Evolutionary conservation across 2,888 invertebrate species (phyloP), one percentile per base, ranked within the genome.

Genomic region (Acleris cristana): DNA sequence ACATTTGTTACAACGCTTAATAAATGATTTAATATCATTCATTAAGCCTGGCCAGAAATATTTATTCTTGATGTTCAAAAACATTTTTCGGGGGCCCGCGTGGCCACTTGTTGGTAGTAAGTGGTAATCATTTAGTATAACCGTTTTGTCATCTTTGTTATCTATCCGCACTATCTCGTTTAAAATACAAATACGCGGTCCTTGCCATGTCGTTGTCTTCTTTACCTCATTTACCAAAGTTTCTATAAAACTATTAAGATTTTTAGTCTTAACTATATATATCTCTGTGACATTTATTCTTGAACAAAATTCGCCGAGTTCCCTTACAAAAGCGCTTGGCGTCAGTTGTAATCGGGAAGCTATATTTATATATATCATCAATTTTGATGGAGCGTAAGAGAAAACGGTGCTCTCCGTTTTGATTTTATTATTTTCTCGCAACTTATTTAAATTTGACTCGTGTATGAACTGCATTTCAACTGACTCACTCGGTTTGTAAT

Each of bases 1-100:
- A 57, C 64, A 55, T 44, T 63, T 63, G 10, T 34, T 14, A 63
- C 63, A 63, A 23, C 18, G 48, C 16, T 30, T 26, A 44, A 63
- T 45, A 44, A 55, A 63, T 10, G 48, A 30, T 48, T 26, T 19
- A 19, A 63, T 23, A 40, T 63, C 63, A 14, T 48, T 54, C 19
- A 55, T 55, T 21, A 63, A n/a, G 8, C 63, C 48, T 63, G 63
- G 54, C 63, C 63, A 63, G 30, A 23, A 63, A 63, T 18, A 63
- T 14, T 45, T 16, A 10, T 30, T 23, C 23, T 51, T 60, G 16
- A 60, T 51, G 51, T 60, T 60, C 30, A 51, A 51, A 16, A 26
- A 8, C 60, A 60, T 60, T 48, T 51, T 26, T 16, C 62, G 45
- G 23, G 54, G 23, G 23, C 53, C 62, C 53, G 62, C 62, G 54